These are phyloP conservation scores for Emberiza fucata DNA, from an alignment of 2,113 vertebrate species.

Conservation along the genomic window DNA sequence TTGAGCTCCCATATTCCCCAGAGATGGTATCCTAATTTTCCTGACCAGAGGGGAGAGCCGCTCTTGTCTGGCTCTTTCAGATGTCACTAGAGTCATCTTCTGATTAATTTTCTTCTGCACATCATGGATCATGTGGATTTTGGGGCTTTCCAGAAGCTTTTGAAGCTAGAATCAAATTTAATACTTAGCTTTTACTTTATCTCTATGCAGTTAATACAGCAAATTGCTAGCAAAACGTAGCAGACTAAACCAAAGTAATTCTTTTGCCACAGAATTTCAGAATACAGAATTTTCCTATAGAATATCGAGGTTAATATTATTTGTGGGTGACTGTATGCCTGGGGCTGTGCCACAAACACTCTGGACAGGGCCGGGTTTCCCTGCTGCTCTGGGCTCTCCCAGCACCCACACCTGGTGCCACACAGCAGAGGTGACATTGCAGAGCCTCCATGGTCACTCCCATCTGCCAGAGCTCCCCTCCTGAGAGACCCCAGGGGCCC, in stretches of 20 bases:
- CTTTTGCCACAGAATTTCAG: background rate
- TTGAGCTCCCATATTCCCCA: background rate
- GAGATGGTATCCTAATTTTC: background rate
- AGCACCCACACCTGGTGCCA: background rate
- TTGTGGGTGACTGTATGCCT: background rate
- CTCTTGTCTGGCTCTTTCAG: constrained; percentile 69
- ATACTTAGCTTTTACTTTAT: background rate
- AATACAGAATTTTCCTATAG: background rate
- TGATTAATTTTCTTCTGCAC: constrained; percentile 70
- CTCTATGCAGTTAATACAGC: background rate
- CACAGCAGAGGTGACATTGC: background rate
- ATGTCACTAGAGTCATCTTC: constrained; percentile 68
- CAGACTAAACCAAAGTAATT: background rate
- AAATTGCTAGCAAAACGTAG: background rate
- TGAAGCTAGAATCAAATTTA: constrained; percentile 65
- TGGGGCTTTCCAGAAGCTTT: constrained; percentile 76
- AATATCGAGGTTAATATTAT: background rate
- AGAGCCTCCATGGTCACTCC: fast-evolving
- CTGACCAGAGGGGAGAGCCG: constrained; percentile 69
- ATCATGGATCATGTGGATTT: constrained; percentile 76
- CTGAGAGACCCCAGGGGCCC: fast-evolving
- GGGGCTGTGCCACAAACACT: background rate
- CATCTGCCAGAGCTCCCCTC: background rate
- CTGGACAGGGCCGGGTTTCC: background rate
- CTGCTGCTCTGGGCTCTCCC: background rate